phyloP scores from a whole-genome alignment of 2,888 invertebrate species.

The Sepioteuthis lessoniana region DNA sequence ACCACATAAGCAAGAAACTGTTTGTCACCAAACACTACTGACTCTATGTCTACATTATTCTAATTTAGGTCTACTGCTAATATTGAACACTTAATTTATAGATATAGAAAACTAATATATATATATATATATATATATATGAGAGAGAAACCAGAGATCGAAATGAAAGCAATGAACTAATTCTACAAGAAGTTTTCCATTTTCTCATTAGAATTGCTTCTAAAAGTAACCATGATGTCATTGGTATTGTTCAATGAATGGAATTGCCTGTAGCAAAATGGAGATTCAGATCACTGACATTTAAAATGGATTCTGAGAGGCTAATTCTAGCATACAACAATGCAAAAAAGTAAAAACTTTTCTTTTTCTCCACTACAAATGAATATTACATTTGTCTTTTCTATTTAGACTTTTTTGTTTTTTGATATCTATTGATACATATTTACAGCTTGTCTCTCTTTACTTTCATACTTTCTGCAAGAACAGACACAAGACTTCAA shows the following conservation, averaged over 20 bases:
- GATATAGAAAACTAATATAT: too few relatives aligned
- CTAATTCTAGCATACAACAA: background rate
- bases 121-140: slow-evolving; percentile 36
- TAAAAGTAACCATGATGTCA: too few relatives aligned
- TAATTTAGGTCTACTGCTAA: too few relatives aligned
- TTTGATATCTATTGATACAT: background rate
- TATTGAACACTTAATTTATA: too few relatives aligned
- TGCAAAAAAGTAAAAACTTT: background rate
- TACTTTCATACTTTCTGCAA: background rate
- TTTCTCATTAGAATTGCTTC: too few relatives aligned
- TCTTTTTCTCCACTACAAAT: background rate
- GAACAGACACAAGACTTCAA: too few relatives aligned
- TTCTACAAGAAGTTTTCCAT: too few relatives aligned
- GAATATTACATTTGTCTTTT: background rate
- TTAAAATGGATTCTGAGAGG: background rate
- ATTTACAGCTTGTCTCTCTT: background rate
- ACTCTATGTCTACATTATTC: too few relatives aligned
- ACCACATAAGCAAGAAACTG: too few relatives aligned
- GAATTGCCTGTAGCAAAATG: background rate
- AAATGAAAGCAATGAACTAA: too few relatives aligned
- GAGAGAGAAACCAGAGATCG: too few relatives aligned
- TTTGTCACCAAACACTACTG: too few relatives aligned
- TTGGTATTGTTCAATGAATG: background rate
- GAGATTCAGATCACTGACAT: background rate
- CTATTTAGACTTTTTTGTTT: background rate